These are phyloP conservation scores for Zenarchopterus dispar DNA, from an alignment of 2,797 vertebrate genomes.

Conservation along the genomic window DNA sequence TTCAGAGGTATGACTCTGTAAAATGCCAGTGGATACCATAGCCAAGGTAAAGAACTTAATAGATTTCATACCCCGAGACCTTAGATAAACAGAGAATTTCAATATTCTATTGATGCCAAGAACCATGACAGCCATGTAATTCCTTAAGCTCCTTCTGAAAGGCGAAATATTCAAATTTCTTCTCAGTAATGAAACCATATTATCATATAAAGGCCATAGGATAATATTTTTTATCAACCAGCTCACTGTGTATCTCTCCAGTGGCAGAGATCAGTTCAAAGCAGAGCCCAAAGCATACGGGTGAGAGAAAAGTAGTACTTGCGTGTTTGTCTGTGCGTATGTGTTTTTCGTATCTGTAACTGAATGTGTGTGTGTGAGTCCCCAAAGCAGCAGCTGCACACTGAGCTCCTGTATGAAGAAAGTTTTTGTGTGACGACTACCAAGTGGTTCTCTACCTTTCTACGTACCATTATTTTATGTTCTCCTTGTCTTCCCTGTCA, in stretches of 20 bases:
- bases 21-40: constrained; percentile 23
- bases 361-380: constrained; percentile 57
- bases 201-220: constrained; percentile 74
- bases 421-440: constrained; percentile 67
- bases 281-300: constrained; percentile 60
- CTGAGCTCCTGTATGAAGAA: constrained; percentile 70
- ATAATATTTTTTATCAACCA: constrained; percentile 70
- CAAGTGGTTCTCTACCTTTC: constrained; percentile 49
- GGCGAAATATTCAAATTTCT: constrained; percentile 66
- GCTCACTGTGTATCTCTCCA: constrained; percentile 51
- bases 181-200: constrained; percentile 64
- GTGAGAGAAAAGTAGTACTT: constrained; percentile 9
- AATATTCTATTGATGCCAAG: constrained; percentile 64
- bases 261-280: constrained; percentile 69
- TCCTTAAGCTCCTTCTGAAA: constrained; percentile 70
- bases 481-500: constrained; percentile 1
- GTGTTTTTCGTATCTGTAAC: constrained; percentile 25
- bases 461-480: constrained; percentile 9
- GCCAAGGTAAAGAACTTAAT: constrained; percentile 65
- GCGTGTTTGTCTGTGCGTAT: constrained; percentile 24
- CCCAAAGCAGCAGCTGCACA: constrained; percentile 76
- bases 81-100: constrained; percentile 53
- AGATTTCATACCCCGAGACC: constrained; percentile 48
- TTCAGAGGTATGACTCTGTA: constrained; percentile 18
- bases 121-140: constrained; percentile 73